Evolutionary conservation across 2,888 invertebrate species (phyloP), one percentile per base, ranked within the genome.

Genomic region (Nomada ferruginata): DNA sequence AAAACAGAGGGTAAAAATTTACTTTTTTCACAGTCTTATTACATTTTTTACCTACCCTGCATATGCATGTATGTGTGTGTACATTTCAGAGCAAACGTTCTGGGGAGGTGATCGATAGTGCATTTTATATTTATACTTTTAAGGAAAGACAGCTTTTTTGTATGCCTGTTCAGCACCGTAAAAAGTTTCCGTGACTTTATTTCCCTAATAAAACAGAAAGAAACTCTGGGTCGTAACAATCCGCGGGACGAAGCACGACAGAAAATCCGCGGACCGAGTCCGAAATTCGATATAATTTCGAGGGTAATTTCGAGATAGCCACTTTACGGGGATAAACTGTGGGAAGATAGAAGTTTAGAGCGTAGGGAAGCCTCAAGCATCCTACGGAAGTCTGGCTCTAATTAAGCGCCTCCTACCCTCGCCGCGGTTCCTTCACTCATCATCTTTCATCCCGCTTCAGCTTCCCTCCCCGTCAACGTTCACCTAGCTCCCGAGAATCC

Each of bases 351-450:
- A 92, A 92, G 88, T 92, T 91, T 90, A 90, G 89, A 89, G 82
- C 87, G 87, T 86, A 87, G 86, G 89, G 93, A 93, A 93, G 93
- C 93, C 93, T 92, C 91, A 90, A 93, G 92, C 92, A 92, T 93
- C 92, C 91, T 91, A 92, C 91, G 93, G 92, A 93, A 93, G 93
- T 93, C 93, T 93, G 92, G 89, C 91, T 93, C 93, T 93, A 93
- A 93, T 93, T 93, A 93, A 93, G 93, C 93, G 89, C 88, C 91
- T 88, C 91, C 87, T 87, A 87, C 87, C 88, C 78, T 79, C 85
- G 82, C 83, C 87, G 76, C 77, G 85, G 85, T 86, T 91, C 90
- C 91, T 92, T 92, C 92, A 92, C 92, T 93, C 93, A 89, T 93
- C 93, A 92, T 92, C 91, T 92, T 92, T 91, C 91, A 90, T 89